A percentile compares a stretch with the other conserved stretches of the same genome.
Conservation (phyloP, 2,113 vertebrate species). For the Theristicus caerulescens region DNA sequence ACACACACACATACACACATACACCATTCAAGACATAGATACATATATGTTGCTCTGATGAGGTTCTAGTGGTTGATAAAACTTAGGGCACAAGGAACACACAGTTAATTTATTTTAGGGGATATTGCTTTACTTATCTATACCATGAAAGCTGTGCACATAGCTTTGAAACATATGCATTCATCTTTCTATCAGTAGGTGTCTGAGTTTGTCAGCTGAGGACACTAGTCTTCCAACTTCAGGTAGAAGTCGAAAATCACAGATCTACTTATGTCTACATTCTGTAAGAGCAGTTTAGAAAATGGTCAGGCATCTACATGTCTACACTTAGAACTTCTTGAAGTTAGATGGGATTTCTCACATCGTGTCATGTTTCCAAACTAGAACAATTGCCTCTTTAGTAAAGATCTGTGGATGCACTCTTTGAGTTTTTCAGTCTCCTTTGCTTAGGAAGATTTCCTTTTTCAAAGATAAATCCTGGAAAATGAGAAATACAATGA, state of each 20-base stretch:
- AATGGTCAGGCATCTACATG: background rate
- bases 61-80: background rate
- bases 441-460: background rate
- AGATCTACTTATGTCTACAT: background rate
- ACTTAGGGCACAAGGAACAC: background rate
- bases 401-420: background rate
- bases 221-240: background rate
- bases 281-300: background rate
- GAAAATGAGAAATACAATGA: fast-evolving
- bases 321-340: background rate
- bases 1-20: background rate
- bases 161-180: background rate
- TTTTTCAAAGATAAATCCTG: background rate
- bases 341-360: background rate
- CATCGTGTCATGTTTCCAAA: background rate
- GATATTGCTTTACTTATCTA: background rate
- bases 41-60: background rate
- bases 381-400: background rate
- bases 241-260: background rate
- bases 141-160: background rate
- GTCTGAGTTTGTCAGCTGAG: background rate
- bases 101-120: background rate
- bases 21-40: background rate
- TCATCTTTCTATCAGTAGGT: background rate
- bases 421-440: background rate